Evolutionary conservation across 2,797 vertebrate genomes (phyloP).

Genomic region (Avahi laniger): DNA sequence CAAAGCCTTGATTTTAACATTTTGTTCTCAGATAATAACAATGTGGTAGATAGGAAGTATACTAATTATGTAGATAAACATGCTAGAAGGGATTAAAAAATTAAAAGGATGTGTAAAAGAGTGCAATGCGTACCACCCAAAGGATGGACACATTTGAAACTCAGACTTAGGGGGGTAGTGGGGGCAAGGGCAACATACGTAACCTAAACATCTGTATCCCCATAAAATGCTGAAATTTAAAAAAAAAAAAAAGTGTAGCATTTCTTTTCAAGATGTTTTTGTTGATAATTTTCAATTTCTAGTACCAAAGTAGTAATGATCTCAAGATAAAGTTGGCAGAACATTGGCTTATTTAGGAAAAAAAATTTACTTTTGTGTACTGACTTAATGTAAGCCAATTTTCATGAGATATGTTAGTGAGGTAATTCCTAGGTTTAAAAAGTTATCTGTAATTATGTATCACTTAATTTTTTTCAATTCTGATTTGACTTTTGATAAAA

Average conservation of each 20-base stretch:
- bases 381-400: conserved; percentile 39
- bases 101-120: background rate
- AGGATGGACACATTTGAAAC: no score
- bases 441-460: background rate
- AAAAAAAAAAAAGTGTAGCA: no score
- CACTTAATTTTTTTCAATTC: background rate
- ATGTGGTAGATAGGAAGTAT: background rate
- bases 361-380: conserved; percentile 25
- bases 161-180: no score
- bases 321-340: conserved; percentile 23
- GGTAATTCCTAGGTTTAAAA: background rate
- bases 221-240: no score
- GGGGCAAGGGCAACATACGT: no score
- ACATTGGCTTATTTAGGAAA: conserved; percentile 17
- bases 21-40: conserved; percentile 32
- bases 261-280: background rate
- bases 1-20: background rate
- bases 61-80: background rate
- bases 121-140: no score
- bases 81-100: background rate
- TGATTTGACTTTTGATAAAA: conserved; percentile 6
- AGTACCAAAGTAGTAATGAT: background rate
- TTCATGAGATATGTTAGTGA: conserved; percentile 6
- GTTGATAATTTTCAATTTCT: conserved; percentile 32
- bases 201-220: no score